Conservation (phyloP, 92 coral and sea anemone genomes). For the Palythoa grandiflora region DNA sequence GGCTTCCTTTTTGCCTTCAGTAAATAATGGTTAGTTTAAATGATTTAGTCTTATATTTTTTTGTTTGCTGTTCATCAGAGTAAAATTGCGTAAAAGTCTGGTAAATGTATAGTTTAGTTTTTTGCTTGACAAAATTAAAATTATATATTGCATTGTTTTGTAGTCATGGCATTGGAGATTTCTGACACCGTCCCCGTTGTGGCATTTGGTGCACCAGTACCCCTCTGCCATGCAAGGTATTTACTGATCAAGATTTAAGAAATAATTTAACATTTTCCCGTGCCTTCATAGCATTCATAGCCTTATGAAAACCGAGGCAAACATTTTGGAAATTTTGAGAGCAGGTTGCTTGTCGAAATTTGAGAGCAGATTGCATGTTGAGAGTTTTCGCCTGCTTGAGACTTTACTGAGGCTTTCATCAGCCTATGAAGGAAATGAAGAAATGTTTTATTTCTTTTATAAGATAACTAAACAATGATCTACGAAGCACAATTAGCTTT, state of each 20-base stretch:
- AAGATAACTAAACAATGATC: too few species aligned
- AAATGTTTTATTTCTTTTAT: too few species aligned
- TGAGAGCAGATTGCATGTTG: too few species aligned
- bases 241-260: background rate
- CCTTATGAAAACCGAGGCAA: background rate
- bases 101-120: background rate
- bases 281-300: too few species aligned
- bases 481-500: too few species aligned
- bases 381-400: background rate
- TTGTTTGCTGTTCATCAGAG: too few species aligned
- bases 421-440: too few species aligned
- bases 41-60: background rate
- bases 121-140: too few species aligned
- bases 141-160: background rate
- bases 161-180: slow-evolving; percentile 91
- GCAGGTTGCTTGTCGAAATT: too few species aligned
- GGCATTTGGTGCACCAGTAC: slow-evolving; percentile 96
- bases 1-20: slow-evolving; percentile 82
- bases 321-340: background rate
- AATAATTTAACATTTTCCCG: too few species aligned
- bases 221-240: slow-evolving; percentile 85
- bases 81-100: too few species aligned
- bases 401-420: too few species aligned
- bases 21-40: slow-evolving; percentile 74
- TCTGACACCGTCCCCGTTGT: slow-evolving; percentile 97